Percentiles rank a stretch among this genome's conserved stretches.
Conservation (phyloP, 1,140 invertebrate species). For the Macrosteles quadrilineatus region DNA sequence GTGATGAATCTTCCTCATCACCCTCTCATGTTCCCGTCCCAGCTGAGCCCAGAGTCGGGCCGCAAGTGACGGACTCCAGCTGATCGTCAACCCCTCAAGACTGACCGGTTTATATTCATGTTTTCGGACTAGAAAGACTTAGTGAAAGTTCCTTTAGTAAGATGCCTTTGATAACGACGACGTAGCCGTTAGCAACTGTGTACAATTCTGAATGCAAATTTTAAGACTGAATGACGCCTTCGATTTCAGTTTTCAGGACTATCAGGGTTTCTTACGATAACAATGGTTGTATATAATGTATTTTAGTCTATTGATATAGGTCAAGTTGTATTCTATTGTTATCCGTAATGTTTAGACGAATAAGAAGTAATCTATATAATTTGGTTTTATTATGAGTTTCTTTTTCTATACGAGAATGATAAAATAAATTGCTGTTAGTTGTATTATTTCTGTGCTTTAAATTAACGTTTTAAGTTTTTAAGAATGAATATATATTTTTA, state of each 20-base stretch:
- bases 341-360: no score
- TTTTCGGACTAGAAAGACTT: neutral
- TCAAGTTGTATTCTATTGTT: no score
- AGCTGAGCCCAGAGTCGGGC: neutral
- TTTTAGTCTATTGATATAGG: no score
- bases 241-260: neutral
- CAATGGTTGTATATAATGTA: neutral
- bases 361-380: no score
- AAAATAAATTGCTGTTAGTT: no score
- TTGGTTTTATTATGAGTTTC: no score
- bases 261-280: conserved; percentile 2
- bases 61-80: conserved; percentile 15
- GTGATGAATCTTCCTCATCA: conserved; percentile 27
- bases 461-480: no score
- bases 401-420: no score
- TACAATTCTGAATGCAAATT: neutral
- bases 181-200: neutral
- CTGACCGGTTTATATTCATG: neutral
- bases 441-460: no score
- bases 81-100: neutral
- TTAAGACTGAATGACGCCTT: conserved; percentile 16
- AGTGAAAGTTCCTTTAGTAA: conserved; percentile 15
- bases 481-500: no score
- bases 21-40: conserved; percentile 29
- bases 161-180: conserved; percentile 1